Evolutionary conservation across 2,888 invertebrate species (phyloP), one percentile per base, ranked within the genome.

Genomic region (Callyntrura sp.): DNA sequence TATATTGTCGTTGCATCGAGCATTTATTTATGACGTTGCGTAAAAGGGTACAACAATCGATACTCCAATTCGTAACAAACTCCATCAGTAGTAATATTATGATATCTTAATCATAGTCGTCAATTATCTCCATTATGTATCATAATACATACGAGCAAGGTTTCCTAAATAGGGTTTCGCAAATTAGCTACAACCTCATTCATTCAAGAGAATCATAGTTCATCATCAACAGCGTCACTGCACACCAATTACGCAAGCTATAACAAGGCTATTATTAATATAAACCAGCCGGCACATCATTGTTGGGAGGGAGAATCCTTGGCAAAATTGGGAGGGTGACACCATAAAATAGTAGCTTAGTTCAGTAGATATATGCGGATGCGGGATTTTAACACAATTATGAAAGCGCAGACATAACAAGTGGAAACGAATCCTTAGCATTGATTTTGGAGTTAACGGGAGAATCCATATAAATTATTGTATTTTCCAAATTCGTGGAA

Each of bases 401-500:
- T 85, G 90, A 85, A 68, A 90, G 84, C 9, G 91, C 92, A 65
- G 92, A 90, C 65, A 91, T 65, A 88, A 92, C 89, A 55, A 92
- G 92, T 12, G 92, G 91, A 70, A 89, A 92, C 9, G 93, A 91
- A 45, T 93, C 93, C 92, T 93, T 93, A 25, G 92, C 79, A 91
- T 93, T 93, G 79, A 93, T 92, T 91, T 93, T 93, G 57, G 92
- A 90, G 92, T 92, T 93, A 62, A 88, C 45, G 9, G 93, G 92
- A 62, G 92, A 91, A 85, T 92, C 93, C 89, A 90, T 88, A 89
- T 93, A 93, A 85, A 93, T 88, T 91, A 93, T 93, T 1, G 93
- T 91, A 79, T 92, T 90, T 85, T 93, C 93, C 93, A 93, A 91
- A 73, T 92, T 90, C 25, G 92, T 92, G 28, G 92, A 76, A 43